phyloP scores from a whole-genome alignment of 2,113 vertebrate genomes.

The Gnathonemus longibarbis region DNA sequence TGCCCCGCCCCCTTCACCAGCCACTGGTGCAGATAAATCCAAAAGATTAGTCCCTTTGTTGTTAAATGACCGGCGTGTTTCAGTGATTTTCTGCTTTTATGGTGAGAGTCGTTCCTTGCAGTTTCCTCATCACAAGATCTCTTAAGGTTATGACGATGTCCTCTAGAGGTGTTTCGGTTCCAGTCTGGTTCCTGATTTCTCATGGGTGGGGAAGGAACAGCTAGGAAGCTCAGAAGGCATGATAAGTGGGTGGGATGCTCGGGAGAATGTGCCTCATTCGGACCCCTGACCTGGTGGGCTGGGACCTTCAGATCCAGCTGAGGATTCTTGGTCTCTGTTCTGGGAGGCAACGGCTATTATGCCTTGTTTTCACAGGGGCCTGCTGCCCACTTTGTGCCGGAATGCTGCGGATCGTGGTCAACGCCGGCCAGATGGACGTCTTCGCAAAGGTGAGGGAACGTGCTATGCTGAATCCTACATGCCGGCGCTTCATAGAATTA shows the following conservation, averaged over 20 bases:
- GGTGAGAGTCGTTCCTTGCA: background rate
- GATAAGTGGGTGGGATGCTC: background rate
- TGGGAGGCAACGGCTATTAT: background rate
- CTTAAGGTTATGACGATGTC: background rate
- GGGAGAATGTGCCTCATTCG: background rate
- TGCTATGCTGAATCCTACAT: background rate
- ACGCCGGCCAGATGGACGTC: slow-evolving; percentile 82
- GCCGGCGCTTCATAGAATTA: background rate
- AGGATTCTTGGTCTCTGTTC: background rate
- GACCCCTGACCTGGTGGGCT: background rate
- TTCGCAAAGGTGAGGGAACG: slow-evolving; percentile 75
- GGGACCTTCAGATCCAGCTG: background rate
- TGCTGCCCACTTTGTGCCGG: slow-evolving; percentile 93
- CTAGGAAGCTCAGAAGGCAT: background rate
- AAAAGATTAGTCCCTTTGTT: background rate
- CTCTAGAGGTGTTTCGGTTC: background rate
- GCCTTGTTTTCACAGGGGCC: slow-evolving; percentile 63
- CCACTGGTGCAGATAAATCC: background rate
- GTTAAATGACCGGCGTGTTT: background rate
- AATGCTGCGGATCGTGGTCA: slow-evolving; percentile 86
- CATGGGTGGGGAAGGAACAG: background rate
- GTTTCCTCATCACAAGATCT: background rate
- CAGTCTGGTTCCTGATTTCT: background rate
- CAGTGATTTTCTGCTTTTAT: background rate
- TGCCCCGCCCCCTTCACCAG: background rate